A percentile compares a stretch with the other conserved stretches of the same genome.
Conservation (phyloP, 2,888 invertebrate genomes). For the Drosophila atripex region DNA sequence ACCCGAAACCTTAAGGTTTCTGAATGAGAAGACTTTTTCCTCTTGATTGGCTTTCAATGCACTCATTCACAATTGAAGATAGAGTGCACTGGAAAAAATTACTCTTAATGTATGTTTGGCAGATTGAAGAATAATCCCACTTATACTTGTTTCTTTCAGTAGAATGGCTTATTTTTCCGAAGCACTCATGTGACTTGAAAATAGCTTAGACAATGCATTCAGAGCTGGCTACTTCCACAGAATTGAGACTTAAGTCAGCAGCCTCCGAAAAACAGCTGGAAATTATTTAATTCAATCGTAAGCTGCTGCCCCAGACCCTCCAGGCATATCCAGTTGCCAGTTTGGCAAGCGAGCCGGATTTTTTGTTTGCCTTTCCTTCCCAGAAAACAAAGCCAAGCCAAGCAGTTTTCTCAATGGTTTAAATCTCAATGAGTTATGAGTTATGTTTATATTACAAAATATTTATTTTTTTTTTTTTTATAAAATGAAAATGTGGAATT, state of each 20-base stretch:
- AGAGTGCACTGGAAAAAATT: slow-evolving; percentile 8
- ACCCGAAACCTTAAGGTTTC: slow-evolving; percentile 36
- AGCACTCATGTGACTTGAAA: slow-evolving; percentile 29
- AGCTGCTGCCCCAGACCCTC: neutral
- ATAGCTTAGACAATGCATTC: slow-evolving; percentile 28
- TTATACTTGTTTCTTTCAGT: neutral
- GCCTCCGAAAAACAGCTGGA: slow-evolving; percentile 32
- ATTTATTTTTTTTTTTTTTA: neutral
- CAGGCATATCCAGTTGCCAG: slow-evolving; percentile 66
- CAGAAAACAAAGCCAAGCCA: slow-evolving; percentile 47
- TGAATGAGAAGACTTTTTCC: slow-evolving; percentile 18
- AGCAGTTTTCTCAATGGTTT: slow-evolving; percentile 47
- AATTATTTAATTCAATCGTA: slow-evolving; percentile 38
- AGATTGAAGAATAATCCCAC: too few relatives aligned
- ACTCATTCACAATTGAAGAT: slow-evolving; percentile 33
- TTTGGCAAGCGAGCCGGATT: slow-evolving; percentile 64
- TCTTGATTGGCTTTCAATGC: slow-evolving; percentile 36
- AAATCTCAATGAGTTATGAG: neutral
- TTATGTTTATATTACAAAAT: neutral
- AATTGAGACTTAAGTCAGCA: slow-evolving; percentile 22
- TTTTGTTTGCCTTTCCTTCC: slow-evolving; percentile 47
- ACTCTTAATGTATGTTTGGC: neutral
- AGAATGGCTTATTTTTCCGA: neutral
- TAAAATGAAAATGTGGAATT: neutral
- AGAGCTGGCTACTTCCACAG: slow-evolving; percentile 14